Evolutionary conservation across 2,888 invertebrate genomes (phyloP).

Genomic region (Drosophila borborema): DNA sequence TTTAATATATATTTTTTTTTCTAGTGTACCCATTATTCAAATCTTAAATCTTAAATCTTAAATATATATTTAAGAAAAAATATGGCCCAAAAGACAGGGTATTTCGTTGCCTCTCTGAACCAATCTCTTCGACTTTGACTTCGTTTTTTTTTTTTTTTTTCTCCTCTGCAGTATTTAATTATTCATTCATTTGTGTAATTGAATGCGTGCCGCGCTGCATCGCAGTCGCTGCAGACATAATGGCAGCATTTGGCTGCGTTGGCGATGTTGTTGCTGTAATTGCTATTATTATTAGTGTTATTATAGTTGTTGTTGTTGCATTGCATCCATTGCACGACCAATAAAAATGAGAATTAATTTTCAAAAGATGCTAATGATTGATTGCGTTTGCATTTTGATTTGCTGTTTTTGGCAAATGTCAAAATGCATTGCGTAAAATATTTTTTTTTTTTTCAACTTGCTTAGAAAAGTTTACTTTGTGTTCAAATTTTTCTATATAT

Average conservation of each 20-base stretch:
- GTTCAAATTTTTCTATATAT: conserved; percentile 4
- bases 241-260: conserved; percentile 72
- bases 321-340: conserved; percentile 47
- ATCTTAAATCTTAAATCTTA: too few species aligned
- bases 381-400: conserved; percentile 67
- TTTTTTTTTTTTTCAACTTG: background rate
- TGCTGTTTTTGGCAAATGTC: conserved; percentile 60
- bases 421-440: conserved; percentile 61
- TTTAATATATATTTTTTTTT: too few species aligned
- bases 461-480: conserved; percentile 11
- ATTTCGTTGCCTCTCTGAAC: background rate
- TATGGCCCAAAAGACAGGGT: conserved; percentile 3
- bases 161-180: conserved; percentile 54
- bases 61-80: too few species aligned
- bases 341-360: conserved; percentile 73
- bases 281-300: conserved; percentile 22
- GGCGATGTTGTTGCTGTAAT: conserved; percentile 43
- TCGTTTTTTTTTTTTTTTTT: conserved; percentile 15
- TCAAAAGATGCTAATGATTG: conserved; percentile 75
- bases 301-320: conserved; percentile 17
- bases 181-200: conserved; percentile 77
- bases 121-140: background rate
- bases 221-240: conserved; percentile 68
- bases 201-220: conserved; percentile 72
- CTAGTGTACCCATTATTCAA: too few species aligned